Conservation (phyloP, 2,888 invertebrate species). For the Flexamia atlantica region DNA sequence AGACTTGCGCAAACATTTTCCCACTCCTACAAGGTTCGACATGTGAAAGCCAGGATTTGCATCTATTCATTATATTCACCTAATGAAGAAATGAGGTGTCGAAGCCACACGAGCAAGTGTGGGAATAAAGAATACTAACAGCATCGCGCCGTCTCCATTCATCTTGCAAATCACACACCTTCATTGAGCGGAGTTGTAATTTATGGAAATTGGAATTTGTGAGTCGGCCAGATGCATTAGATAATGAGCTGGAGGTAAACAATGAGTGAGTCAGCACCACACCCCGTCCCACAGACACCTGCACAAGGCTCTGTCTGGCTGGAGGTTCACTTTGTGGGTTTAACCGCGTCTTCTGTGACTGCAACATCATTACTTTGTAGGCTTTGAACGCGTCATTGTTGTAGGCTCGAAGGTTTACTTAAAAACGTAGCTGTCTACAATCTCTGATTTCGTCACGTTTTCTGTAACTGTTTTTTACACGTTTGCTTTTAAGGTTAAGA, state of each 20-base stretch:
- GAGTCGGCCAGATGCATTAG: slow-evolving; percentile 47
- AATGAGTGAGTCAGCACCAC: slow-evolving; percentile 37
- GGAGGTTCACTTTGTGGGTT: background rate
- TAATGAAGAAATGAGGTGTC: slow-evolving; percentile 46
- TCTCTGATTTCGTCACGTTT: no score
- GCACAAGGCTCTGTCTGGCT: background rate
- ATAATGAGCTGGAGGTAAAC: slow-evolving; percentile 46
- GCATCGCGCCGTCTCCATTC: slow-evolving; percentile 20
- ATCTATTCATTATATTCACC: slow-evolving; percentile 45
- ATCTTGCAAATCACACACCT: slow-evolving; percentile 37
- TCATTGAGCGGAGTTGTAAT: slow-evolving; percentile 41
- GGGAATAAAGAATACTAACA: slow-evolving; percentile 29
- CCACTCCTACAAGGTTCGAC: slow-evolving; percentile 35
- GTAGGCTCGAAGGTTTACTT: no score
- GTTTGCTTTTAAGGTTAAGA: no score
- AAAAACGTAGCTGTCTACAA: no score
- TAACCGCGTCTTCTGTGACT: no score
- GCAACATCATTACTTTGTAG: no score
- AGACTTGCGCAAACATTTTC: slow-evolving; percentile 13
- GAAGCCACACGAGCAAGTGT: slow-evolving; percentile 21
- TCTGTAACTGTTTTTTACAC: no score
- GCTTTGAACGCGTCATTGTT: no score
- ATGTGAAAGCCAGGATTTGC: slow-evolving; percentile 22
- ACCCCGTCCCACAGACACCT: slow-evolving; percentile 23
- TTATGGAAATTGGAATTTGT: slow-evolving; percentile 50